Evolutionary conservation across 2,797 vertebrate species (phyloP).

Genomic region (Lagorchestes hirsutus): DNA sequence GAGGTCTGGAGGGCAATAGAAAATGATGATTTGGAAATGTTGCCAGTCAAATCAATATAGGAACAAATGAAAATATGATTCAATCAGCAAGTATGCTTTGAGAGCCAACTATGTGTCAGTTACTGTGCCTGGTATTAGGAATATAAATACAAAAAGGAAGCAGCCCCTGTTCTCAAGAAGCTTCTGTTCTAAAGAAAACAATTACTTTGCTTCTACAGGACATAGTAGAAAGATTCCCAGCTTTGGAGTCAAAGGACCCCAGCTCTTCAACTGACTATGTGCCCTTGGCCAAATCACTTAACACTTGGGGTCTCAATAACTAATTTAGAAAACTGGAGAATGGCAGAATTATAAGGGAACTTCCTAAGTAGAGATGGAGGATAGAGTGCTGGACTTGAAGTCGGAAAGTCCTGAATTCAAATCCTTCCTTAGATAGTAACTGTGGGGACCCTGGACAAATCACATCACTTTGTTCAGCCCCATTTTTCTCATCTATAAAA

Average conservation of each 20-base stretch:
- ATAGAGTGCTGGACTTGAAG: neutral
- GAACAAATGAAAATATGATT: too few relatives aligned
- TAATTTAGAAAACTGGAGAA: neutral
- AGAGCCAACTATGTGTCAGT: neutral
- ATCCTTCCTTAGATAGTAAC: neutral
- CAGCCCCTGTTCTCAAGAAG: neutral
- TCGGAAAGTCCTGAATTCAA: neutral
- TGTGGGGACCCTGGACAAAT: neutral
- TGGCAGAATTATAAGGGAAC: neutral
- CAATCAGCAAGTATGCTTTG: too few relatives aligned
- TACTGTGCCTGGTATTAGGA: neutral
- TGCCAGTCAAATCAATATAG: neutral
- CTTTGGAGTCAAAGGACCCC: neutral
- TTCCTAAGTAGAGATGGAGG: neutral
- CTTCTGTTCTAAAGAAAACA: neutral
- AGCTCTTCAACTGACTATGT: neutral
- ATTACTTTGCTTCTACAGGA: neutral
- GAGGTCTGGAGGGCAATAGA: conserved; percentile 4
- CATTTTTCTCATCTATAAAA: neutral
- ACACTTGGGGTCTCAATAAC: neutral
- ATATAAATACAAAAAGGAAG: neutral
- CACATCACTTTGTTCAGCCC: neutral
- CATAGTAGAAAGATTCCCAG: neutral
- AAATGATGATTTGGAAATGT: conserved; percentile 43
- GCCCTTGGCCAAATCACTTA: neutral